Base-by-base conservation (phyloP, 2,888 invertebrate genomes). In the Aphodius sticticus region DNA sequence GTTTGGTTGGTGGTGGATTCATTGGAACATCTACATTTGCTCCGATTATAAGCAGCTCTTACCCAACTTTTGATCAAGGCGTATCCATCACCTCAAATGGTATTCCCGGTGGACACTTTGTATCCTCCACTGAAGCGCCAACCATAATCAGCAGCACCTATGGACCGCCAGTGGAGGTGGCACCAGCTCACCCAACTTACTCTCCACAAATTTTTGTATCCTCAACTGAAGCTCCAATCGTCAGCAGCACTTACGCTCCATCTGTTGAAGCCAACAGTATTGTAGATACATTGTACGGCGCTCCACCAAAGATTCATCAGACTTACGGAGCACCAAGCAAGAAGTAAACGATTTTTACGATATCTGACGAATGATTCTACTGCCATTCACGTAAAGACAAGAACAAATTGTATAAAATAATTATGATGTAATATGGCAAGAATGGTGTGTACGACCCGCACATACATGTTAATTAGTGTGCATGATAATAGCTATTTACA, bases 101-200 rank as follows among this genome's bases (percentile, higher is more conserved):
- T 77, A 2, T 76, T 69, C 3, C 26, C 9, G 36, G n/a, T 53
- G 77, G 70, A 6, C 80, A 80, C n/a, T 80, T 70, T 38, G 53
- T 78, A n/a, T 69, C 80, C 16, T 80, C 80, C 6, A 80, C 80
- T 14, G 80, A 80, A 80, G 37, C 80, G 26, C 76, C 80, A 12
- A 15, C 76, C 36, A 16, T 80, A 37, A 71, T 16, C 14, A 77
- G 78, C 71, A 79, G 77, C 26, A 74, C 74, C 1, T 53, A 53
- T 53, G 53, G 53, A 9, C 53, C 53, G 4, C 78, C 75, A n/a
- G 75, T 74, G 15, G 70, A 15, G 6, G 76, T 79, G 35, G 77
- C 76, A 7, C 77, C 77, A 15, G 37, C 77, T 69, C 79, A 76
- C 69, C 77, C 76, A 16, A 74, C 71, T 9, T 79, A 80, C 35